Conservation (phyloP, 92 coral and sea anemone genomes). For the Porites divaricata region DNA sequence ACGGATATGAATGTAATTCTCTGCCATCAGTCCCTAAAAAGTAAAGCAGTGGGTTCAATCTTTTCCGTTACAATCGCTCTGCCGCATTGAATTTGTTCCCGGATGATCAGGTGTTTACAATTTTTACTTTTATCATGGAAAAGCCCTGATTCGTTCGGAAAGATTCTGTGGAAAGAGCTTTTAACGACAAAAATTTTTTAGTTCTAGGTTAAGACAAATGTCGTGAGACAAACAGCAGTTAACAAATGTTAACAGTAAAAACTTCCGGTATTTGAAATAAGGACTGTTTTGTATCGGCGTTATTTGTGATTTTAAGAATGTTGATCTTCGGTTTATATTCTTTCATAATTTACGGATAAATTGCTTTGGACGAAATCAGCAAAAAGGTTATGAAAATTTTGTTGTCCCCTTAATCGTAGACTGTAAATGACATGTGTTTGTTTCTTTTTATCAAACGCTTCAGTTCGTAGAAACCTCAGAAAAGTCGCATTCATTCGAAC, state of each 20-base stretch:
- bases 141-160: not conserved
- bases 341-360: not conserved
- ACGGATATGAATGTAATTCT: too few species aligned
- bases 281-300: not conserved
- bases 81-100: not conserved
- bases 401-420: not conserved
- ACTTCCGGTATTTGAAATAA: not conserved
- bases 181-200: not conserved
- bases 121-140: too few species aligned
- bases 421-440: not conserved
- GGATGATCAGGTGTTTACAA: not conserved
- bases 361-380: not conserved
- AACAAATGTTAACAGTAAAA: not conserved
- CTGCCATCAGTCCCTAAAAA: too few species aligned
- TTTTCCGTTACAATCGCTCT: conserved; percentile 1
- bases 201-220: not conserved
- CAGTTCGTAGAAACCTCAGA: not conserved
- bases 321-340: not conserved
- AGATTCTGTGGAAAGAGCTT: not conserved
- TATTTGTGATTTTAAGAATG: not conserved
- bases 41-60: not conserved
- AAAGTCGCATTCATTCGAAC: conserved; percentile 5
- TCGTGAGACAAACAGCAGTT: too few species aligned
- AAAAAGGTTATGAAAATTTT: not conserved
- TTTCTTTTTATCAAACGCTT: not conserved